Base-by-base conservation (phyloP, 2,888 invertebrate species). In the Balanococcus diminutus region DNA sequence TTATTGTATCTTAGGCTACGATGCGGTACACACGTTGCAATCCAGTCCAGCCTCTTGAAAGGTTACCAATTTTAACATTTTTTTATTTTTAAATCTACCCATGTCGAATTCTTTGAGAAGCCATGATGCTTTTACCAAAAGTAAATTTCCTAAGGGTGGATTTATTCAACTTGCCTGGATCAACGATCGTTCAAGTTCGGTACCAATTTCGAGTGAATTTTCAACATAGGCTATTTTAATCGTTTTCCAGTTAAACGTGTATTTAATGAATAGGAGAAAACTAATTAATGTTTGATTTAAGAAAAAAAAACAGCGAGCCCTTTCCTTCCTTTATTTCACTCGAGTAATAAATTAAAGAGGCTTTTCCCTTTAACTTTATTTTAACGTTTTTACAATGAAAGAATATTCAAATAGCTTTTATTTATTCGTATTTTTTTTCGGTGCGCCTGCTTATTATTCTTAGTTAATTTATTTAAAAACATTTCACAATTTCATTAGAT, bases 361-460 rank as follows among this genome's bases (percentile, higher is more conserved):
- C 75, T 75, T 67, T 75, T 32, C 75, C n/a, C 28, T 32, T n/a
- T 5, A 32, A 32, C 36, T 75, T 31, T 75, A 6, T 75, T 75
- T n/a, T n/a, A n/a, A 25, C 67, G 28, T 67, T 28, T 75, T 75
- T 32, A 32, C 75, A 25, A 31, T 75, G n/a, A 8, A 75, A 19
- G 32, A 75, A 75, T 32, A 75, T 75, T 75, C 32, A 75, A 75
- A 75, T 32, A 25, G 75, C 32, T 75, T 75, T 75, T 75, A 75
- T 75, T 75, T 75, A 75, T 75, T 75, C 75, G 67, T 31, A 31
- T n/a, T 75, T 75, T 67, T 67, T 67, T 28, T 67, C n/a, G 61
- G 61, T 67, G 28, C 11, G 28, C 11, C 61, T 67, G 4, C 61
- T 14, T 67, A 67, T 67, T 67, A 67, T 67, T 67, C 61, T 67